These are phyloP conservation scores for Bombus superbus DNA, from an alignment of 1,140 invertebrate species.

Conservation along the genomic window DNA sequence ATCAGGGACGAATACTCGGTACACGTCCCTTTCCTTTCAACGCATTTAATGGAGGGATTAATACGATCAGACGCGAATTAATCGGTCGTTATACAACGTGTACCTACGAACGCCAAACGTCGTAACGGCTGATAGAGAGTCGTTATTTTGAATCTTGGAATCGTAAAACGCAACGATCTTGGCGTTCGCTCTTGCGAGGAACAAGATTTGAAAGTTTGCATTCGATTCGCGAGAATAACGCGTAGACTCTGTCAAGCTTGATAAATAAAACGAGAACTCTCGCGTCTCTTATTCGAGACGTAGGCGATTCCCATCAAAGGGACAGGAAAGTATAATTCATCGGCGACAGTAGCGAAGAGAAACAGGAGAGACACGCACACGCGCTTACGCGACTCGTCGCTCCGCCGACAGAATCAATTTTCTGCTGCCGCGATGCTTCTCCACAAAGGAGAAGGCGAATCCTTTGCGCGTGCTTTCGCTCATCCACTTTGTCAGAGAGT, in stretches of 20 bases:
- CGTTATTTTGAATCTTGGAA: too few species aligned
- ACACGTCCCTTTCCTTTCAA: not conserved
- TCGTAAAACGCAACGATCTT: too few species aligned
- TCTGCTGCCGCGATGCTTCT: not conserved
- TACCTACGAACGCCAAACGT: not conserved
- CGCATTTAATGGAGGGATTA: not conserved
- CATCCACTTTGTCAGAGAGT: not conserved
- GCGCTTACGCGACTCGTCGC: not conserved
- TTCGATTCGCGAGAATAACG: not conserved
- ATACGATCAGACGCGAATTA: not conserved
- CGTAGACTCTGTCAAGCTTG: not conserved
- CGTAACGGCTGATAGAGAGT: too few species aligned
- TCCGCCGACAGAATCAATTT: constrained; percentile 13
- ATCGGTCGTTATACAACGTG: not conserved
- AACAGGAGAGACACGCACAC: not conserved
- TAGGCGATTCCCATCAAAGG: too few species aligned
- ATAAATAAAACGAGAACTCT: not conserved
- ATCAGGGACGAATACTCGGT: not conserved
- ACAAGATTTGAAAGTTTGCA: too few species aligned
- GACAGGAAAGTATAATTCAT: not conserved
- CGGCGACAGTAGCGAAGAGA: not conserved
- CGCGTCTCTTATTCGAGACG: not conserved
- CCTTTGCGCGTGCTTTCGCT: not conserved
- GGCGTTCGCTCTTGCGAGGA: not conserved
- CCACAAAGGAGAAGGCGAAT: not conserved